These are phyloP conservation scores for Pachycephala philippinensis DNA, from an alignment of 2,113 vertebrate species.

Conservation along the genomic window DNA sequence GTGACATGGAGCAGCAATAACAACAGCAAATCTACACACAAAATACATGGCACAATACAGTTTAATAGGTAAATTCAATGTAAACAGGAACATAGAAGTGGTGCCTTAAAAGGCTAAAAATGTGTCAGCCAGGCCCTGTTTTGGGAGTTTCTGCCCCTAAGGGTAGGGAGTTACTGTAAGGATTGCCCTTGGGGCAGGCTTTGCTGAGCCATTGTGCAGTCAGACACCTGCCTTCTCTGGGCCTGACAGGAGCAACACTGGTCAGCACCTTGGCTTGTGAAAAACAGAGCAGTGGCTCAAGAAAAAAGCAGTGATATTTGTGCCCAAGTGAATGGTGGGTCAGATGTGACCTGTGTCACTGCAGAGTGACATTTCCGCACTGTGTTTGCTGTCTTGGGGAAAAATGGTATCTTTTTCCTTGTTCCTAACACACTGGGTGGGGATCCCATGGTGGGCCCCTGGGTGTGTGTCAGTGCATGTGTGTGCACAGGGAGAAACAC, in stretches of 20 bases:
- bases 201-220: background rate
- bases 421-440: background rate
- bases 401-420: background rate
- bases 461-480: background rate
- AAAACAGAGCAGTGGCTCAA: background rate
- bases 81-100: background rate
- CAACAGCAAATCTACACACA: background rate
- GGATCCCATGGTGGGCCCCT: background rate
- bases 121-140: background rate
- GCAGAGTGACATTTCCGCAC: background rate
- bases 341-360: background rate
- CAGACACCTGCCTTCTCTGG: background rate
- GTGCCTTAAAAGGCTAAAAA: background rate
- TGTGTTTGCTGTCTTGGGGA: background rate
- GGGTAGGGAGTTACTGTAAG: background rate
- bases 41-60: background rate
- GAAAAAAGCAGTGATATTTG: background rate
- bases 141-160: background rate
- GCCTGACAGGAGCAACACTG: background rate
- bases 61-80: background rate
- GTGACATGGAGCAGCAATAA: background rate
- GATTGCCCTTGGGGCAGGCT: background rate
- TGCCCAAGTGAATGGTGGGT: background rate
- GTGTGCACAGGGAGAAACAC: fast-evolving
- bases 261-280: background rate